Evolutionary conservation across 64 coral and sea anemone species (phyloP), one percentile per base, ranked within the genome.

Genomic region (Montipora cactus): DNA sequence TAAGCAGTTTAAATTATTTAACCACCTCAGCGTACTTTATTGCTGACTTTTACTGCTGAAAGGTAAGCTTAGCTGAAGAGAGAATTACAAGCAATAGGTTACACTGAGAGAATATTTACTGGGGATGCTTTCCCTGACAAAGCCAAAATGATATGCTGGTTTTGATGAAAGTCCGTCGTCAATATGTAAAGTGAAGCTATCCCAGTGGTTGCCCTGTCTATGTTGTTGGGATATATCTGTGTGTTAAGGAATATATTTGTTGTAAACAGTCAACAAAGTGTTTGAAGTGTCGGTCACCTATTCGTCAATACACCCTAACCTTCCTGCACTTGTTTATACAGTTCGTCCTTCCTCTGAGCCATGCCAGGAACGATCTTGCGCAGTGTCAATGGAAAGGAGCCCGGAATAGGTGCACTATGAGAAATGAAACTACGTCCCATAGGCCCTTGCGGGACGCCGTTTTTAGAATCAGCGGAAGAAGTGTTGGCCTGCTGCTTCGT

Each of bases 331-430:
- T 86, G 82, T 45, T 86, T 86, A 86, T 86, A 86, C 47, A 90
- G 67, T 71, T 90, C 77, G 28, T 90, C 78, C 78, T 90, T 90
- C 89, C 72, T 90, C 79, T 90, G 89, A 44, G 66, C 61, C 89
- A 81, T 71, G 45, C 79, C 79, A 47, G 89, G 78, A 72, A 86
- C 82, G 8, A 86, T 86, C 82, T 86, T 86, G 82, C 82, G 82
- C 19, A 86, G 82, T 21, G 82, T 19, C 82, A 86, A 86, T 18
- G 82, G 82, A 86, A 86, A 86, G 49, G 82, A 86, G 18, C 82
- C 82, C 19, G 82, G 82, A n/a, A 86, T 28, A 10, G 82, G 82
- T 71, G 61, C 59, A n/a, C 68, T 44, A 86, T 86, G 61, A 3
- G 82, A 86, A 44, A 86, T 64, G 18, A 86, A 71, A 10, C 66